Conservation (phyloP, 1,140 invertebrate species). For the Gonatopus flavifemur region DNA sequence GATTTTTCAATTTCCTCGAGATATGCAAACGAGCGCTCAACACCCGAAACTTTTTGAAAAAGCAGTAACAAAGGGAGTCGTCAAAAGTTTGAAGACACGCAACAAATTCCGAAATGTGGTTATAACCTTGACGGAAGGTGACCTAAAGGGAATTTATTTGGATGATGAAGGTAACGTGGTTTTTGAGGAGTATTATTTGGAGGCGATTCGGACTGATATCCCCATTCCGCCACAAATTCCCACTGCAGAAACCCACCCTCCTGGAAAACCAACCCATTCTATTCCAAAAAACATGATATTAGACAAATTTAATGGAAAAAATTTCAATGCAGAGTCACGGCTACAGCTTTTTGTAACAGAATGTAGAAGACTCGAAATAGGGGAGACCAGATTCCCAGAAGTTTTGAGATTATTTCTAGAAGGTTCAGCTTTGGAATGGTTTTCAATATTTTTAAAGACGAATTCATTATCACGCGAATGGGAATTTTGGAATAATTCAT, state of each 20-base stretch:
- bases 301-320: slow-evolving; percentile 11
- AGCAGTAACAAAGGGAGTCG: slow-evolving; percentile 7
- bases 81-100: slow-evolving; percentile 12
- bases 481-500: slow-evolving; percentile 7
- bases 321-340: slow-evolving; percentile 8
- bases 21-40: slow-evolving; percentile 2
- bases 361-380: not conserved
- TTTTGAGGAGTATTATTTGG: slow-evolving; percentile 12
- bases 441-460: slow-evolving; percentile 1
- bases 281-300: slow-evolving; percentile 9
- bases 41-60: slow-evolving; percentile 8
- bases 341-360: slow-evolving; percentile 6
- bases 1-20: slow-evolving; percentile 10
- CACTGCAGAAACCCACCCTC: not conserved
- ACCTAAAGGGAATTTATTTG: slow-evolving; percentile 8
- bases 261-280: slow-evolving; percentile 8
- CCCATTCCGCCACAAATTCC: not conserved
- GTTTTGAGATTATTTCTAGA: slow-evolving; percentile 9
- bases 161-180: slow-evolving; percentile 13
- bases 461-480: not conserved
- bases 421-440: slow-evolving; percentile 1
- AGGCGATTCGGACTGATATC: too few species aligned
- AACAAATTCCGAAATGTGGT: slow-evolving; percentile 13
- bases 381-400: slow-evolving; percentile 4
- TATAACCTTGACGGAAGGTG: slow-evolving; percentile 7